Base-by-base conservation (phyloP, 2,113 vertebrate species). In the Xyrauchen texanus region DNA sequence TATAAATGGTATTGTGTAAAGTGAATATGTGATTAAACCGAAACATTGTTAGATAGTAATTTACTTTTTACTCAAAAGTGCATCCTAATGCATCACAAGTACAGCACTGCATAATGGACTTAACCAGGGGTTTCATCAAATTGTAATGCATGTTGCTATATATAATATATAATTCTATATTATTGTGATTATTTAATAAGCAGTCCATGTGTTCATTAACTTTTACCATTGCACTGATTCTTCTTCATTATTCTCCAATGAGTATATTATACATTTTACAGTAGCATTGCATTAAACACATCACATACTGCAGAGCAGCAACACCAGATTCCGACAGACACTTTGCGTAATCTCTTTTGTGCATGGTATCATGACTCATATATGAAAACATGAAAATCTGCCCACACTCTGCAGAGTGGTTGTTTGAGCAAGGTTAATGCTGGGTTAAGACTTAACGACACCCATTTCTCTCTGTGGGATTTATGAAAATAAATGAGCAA, bases 401-500 rank as follows among this genome's bases (percentile, higher is more conserved):
- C 70, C 70, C 44, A 72, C 55, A 72, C 42, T 61, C 10, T 8
- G n/a, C 21, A 55, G n/a, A 6, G 44, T 72, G 55, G 9, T 60
- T 58, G n/a, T 72, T 72, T 61, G n/a, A 72, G 34, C 9, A 21
- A 47, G 44, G 68, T 57, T 71, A 71, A 71, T 45, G 45, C 34
- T 71, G 70, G 44, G 70, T 60, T 72, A 72, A 72, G 45, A n/a
- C 6, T 60, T 61, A 55, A 12, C 58, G 70, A 60, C 15, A 44
- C 46, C 15, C 9, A 47, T 15, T 5, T 46, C 15, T 61, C 55
- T 15, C 55, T 46, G 53, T 46, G 44, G n/a, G 70, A 21, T 61
- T 72, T 72, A 60, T 61, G n/a, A 60, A 60, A 72, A 47, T 61
- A 61, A 47, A 72, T 72, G 60, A 72, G 70, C 55, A 72, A 47